These are phyloP conservation scores for Chaenocephalus aceratus DNA, from an alignment of 2,113 vertebrate species.

Conservation along the genomic window DNA sequence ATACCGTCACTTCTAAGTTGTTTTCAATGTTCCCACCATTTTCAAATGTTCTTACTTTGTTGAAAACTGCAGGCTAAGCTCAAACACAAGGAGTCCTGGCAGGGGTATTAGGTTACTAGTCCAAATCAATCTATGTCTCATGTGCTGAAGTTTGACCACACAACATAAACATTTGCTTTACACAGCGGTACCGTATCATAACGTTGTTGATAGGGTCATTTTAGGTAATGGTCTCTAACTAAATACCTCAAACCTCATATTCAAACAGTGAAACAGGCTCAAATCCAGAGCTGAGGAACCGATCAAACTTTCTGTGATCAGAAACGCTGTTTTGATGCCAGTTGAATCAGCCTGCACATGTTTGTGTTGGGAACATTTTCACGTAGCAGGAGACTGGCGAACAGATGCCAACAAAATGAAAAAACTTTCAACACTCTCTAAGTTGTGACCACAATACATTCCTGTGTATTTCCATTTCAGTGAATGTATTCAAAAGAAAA, in stretches of 20 bases:
- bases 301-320: slow-evolving; percentile 39
- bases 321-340: slow-evolving; percentile 37
- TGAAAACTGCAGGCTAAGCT: slow-evolving; percentile 42
- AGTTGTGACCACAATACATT: slow-evolving; percentile 60
- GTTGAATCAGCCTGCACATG: slow-evolving; percentile 48
- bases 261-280: slow-evolving; percentile 8
- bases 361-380: slow-evolving; percentile 54
- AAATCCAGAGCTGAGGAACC: slow-evolving; percentile 30
- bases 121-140: slow-evolving; percentile 43
- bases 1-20: slow-evolving; percentile 6
- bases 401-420: slow-evolving; percentile 60
- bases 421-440: slow-evolving; percentile 66
- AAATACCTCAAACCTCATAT: slow-evolving; percentile 8
- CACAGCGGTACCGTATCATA: slow-evolving; percentile 9
- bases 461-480: slow-evolving; percentile 62
- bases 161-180: slow-evolving; percentile 53
- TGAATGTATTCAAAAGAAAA: slow-evolving; percentile 35
- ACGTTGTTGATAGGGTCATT: slow-evolving; percentile 40
- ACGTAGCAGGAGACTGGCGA: slow-evolving; percentile 38
- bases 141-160: slow-evolving; percentile 42
- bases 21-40: slow-evolving; percentile 51
- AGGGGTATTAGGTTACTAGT: slow-evolving; percentile 24
- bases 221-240: slow-evolving; percentile 25
- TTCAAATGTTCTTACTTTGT: slow-evolving; percentile 32
- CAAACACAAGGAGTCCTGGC: slow-evolving; percentile 51